Base-by-base conservation (phyloP, 2,113 vertebrate genomes). In the Struthio camelus region DNA sequence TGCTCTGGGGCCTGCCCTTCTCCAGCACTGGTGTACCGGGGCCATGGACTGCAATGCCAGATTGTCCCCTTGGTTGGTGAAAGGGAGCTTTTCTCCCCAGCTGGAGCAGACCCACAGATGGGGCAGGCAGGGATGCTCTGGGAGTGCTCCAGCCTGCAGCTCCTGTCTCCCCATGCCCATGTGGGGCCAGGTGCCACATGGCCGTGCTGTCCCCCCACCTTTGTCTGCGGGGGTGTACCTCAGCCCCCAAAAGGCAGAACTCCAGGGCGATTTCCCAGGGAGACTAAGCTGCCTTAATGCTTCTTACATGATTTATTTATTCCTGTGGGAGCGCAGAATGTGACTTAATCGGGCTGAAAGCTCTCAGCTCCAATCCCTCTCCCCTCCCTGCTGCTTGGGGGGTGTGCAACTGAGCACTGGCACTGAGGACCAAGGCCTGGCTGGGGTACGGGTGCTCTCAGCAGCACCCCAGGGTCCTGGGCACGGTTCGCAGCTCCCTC, bases 211-310 rank as follows among this genome's bases (percentile, higher is more conserved):
- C 34, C 15, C 46, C 28, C 50, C 15, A 14, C 13, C 5, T 32
- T 44, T 64, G 1, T 69, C 87, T 65, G 1, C 3, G 48, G 72
- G 48, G 69, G 17, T 69, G 89, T 79, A 77, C 83, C 83, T 92
- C 80, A 84, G 85, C 42, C 83, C 92, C 94, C 36, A 90, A 93
- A 96, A 96, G 83, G 80, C 94, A 87, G 88, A 94, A 95, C 38
- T 92, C 64, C 56, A 25, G 88, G 51, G 51, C 2, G 5, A 87
- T 96, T 94, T 95, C 77, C 92, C 1, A 0, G 50, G 85, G 85
- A 95, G n/a, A 56, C 77, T 95, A 95, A 97, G 95, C 96, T 93
- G 92, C 94, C 94, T 92, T 97, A 96, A 97, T 96, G 73, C 96
- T 82, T 89, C 96, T 94, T 92, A 96, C 78, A 80, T 92, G 92